Base-by-base conservation (phyloP, 2,113 vertebrate genomes). In the Oceanites oceanicus region DNA sequence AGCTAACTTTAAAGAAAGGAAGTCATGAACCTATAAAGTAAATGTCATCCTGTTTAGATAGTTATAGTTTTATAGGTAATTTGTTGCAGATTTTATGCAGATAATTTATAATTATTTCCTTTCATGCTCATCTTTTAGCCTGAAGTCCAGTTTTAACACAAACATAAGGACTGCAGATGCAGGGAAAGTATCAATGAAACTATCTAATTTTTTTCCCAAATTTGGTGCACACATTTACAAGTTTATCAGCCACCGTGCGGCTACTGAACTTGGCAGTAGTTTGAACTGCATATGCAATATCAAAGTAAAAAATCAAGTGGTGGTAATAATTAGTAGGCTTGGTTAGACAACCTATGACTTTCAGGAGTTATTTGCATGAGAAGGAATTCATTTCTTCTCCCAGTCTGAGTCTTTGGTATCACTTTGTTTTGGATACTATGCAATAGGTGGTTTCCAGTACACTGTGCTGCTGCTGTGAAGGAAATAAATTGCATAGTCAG, bases 71-170 rank as follows among this genome's bases (percentile, higher is more conserved):
- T 98, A 96, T 95, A 97, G 93, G 98, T 99, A 99, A 99, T 99
- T 98, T 98, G 97, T 98, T 99, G 97, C 99, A 99, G 99, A 98
- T 98, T 99, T 98, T 98, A 97, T 98, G 97, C 97, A 98, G 97
- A 98, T 98, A 96, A 97, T 97, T 98, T 98, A 97, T 98, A 98
- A 98, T 99, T 98, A 98, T 98, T 99, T 99, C 98, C 98, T 99
- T 98, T 99, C 97, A 94, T 98, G 97, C 98, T 98, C 98, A 98
- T 99, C 98, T 98, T 98, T 98, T 94, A 97, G 98, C 97, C 97
- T 97, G 97, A 91, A 98, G 98, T 98, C 98, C 97, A 98, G 98
- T 98, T 98, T 97, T 98, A 98, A 98, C 97, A 97, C 97, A 98
- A 98, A 97, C 98, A 99, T 98, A 98, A 98, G 98, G 98, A 91